These are phyloP conservation scores for Lasiurus borealis DNA, from an alignment of 2,113 vertebrate genomes.

Conservation along the genomic window DNA sequence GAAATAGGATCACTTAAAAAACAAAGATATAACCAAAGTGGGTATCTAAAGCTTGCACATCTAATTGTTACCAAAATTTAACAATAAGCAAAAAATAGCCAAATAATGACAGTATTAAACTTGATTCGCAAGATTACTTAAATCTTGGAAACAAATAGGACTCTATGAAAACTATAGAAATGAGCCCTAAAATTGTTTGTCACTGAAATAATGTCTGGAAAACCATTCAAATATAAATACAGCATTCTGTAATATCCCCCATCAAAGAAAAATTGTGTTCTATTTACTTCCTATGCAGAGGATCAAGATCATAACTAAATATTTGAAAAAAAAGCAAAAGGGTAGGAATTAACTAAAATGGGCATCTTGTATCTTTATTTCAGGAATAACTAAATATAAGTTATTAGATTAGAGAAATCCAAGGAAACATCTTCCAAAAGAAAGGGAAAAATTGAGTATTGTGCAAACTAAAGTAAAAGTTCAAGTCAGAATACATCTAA, in stretches of 20 bases:
- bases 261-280: not conserved
- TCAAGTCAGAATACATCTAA: slow-evolving; percentile 23
- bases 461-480: not conserved
- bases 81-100: not conserved
- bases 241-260: not conserved
- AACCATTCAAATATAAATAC: slow-evolving; percentile 14
- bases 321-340: not conserved
- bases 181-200: not conserved
- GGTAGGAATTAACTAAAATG: slow-evolving; percentile 33
- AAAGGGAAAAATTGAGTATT: not conserved
- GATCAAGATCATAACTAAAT: not conserved
- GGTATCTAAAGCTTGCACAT: not conserved
- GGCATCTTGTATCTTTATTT: slow-evolving; percentile 23
- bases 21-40: not conserved
- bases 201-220: not conserved
- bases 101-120: not conserved
- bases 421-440: slow-evolving; percentile 27
- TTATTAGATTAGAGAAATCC: slow-evolving; percentile 37
- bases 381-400: not conserved
- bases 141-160: not conserved
- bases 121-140: not conserved
- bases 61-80: not conserved
- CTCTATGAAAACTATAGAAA: slow-evolving; percentile 2
- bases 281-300: slow-evolving; percentile 6
- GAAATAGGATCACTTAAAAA: not conserved